Base-by-base conservation (phyloP, 2,888 invertebrate genomes). In the Automeris io region DNA sequence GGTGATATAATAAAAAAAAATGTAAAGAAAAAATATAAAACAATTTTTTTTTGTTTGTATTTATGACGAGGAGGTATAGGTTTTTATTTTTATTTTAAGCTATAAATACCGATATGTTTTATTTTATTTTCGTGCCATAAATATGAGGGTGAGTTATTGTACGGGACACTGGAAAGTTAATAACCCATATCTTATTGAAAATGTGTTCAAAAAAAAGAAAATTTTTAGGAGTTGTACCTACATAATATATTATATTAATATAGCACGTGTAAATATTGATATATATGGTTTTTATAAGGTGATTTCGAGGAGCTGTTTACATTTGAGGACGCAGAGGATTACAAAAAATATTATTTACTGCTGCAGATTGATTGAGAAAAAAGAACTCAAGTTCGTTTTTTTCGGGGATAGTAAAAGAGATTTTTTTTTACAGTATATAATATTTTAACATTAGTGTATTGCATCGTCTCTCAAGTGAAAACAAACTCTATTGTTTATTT, bases 121-220 rank as follows among this genome's bases (percentile, higher is more conserved):
- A 52, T 55, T 56, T 61, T 54, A 54, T 54, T 56, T 57, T 61
- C 61, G 80, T 78, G 80, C 81, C 81, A 80, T 79, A 74, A 57
- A 45, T 11, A 36, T 18, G 18, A 54, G 42, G 45, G 49, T 43
- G 52, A 53, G 52, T 47, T 42, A 43, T 54, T 62, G 61, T 61
- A 49, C 55, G 37, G 48, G 57, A 60, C 65, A 67, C 54, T 56
- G 62, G 61, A 47, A 58, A 54, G 55, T 56, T 63, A 66, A 58
- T 61, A 66, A 65, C 77, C 76, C 81, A 79, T 81, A 82, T 82
- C 81, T 82, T 79, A 81, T 75, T 75, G 56, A 75, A 77, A 81
- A 83, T 83, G 83, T 83, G 83, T 83, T 83, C 82, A 83, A 35
- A 37, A 33, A 51, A 60, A 61, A 70, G 71, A 8, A 29, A 62